These are phyloP conservation scores for Aelia acuminata DNA, from an alignment of 2,888 invertebrate species.

Conservation along the genomic window DNA sequence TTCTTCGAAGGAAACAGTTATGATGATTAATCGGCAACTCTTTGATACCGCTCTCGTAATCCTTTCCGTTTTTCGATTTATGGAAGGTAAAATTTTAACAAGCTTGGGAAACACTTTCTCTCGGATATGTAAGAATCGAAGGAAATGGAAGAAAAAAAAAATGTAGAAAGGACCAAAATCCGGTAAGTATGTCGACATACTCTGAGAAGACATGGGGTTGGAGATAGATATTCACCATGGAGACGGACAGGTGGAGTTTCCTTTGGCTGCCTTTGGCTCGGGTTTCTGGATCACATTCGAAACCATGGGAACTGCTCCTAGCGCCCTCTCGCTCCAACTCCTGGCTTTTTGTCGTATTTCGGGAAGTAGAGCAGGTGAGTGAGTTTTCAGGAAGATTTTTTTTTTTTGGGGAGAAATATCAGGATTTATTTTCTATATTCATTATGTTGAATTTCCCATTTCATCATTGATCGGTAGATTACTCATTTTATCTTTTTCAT, in stretches of 20 bases:
- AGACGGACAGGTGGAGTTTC: neutral
- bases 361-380: neutral
- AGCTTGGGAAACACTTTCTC: slow-evolving; percentile 23
- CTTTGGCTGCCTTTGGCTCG: neutral
- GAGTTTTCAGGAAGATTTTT: neutral
- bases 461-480: no score
- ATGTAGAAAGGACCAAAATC: neutral
- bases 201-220: neutral
- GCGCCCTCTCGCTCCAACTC: neutral
- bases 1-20: neutral
- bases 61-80: slow-evolving; percentile 22
- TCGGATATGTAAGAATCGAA: neutral
- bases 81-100: neutral
- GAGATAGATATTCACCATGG: neutral
- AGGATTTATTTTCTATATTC: no score
- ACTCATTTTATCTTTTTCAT: no score
- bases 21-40: neutral
- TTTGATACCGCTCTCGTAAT: neutral
- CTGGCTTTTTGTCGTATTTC: neutral
- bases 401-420: no score
- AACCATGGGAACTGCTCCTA: slow-evolving; percentile 42
- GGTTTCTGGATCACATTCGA: slow-evolving; percentile 52
- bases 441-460: no score
- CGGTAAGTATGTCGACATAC: neutral
- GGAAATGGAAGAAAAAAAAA: neutral